Conservation (phyloP, 2,113 vertebrate genomes). For the Desmodus rotundus region DNA sequence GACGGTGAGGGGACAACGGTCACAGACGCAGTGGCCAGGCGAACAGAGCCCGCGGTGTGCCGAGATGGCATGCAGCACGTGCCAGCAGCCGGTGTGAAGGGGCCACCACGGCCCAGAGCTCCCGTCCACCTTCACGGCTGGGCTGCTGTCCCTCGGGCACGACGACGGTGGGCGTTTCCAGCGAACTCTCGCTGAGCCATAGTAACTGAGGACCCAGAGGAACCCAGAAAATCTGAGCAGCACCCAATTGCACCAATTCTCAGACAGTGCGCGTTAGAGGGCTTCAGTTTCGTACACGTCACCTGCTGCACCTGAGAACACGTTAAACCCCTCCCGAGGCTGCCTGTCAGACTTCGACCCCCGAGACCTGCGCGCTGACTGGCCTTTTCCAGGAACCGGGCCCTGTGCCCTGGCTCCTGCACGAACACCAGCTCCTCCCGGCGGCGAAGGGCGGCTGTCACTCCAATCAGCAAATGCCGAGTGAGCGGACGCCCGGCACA, state of each 20-base stretch:
- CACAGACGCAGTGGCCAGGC: no score
- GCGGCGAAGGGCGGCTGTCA: neutral
- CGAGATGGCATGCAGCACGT: no score
- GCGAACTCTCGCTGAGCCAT: neutral
- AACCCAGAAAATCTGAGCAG: neutral
- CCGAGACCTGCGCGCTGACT: neutral
- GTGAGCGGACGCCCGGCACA: accelerated
- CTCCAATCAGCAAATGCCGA: no score
- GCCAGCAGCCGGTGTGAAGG: neutral
- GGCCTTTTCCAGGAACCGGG: neutral
- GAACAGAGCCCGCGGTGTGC: no score
- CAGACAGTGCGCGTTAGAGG: neutral
- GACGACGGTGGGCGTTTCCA: neutral
- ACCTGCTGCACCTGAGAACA: neutral
- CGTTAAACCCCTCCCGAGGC: neutral
- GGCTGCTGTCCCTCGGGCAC: neutral
- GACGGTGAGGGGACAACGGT: no score
- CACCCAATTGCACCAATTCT: neutral
- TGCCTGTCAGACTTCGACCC: neutral
- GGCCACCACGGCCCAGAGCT: neutral
- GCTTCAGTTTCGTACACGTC: no score
- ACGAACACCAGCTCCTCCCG: neutral
- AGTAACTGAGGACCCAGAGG: neutral
- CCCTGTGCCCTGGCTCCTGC: neutral
- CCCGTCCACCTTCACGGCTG: neutral